phyloP scores from a whole-genome alignment of 2,113 vertebrate species.

The Hydrolagus affinis region DNA sequence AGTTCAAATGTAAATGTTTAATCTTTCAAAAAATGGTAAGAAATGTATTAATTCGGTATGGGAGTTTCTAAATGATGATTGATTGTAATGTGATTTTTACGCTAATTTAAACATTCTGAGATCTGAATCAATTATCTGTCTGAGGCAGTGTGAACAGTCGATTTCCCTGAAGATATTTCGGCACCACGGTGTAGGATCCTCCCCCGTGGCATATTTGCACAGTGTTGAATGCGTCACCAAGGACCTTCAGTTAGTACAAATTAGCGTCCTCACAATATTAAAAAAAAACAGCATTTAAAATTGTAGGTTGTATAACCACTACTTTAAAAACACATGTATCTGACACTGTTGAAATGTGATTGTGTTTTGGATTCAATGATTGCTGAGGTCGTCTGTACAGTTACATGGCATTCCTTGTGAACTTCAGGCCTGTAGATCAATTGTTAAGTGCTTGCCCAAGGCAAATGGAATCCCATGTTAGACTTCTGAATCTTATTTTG shows the following conservation, averaged over 20 bases:
- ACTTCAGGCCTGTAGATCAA: not conserved
- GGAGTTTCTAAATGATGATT: conserved; percentile 1
- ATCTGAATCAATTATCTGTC: conserved; percentile 35
- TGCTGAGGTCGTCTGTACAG: not conserved
- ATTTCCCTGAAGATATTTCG: conserved; percentile 34
- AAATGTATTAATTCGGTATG: not conserved
- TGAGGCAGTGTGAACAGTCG: conserved; percentile 31
- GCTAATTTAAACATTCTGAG: conserved; percentile 35
- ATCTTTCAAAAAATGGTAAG: not conserved
- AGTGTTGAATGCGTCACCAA: conserved; percentile 34
- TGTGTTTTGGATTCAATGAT: not conserved
- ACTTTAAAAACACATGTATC: not conserved
- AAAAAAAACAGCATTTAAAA: conserved; percentile 23
- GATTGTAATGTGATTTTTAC: conserved; percentile 35
- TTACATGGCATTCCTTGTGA: conserved; percentile 13
- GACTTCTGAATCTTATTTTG: too few relatives aligned
- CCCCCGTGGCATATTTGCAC: conserved; percentile 34
- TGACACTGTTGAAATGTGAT: conserved; percentile 1
- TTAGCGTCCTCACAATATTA: conserved; percentile 34
- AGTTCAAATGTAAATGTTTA: not conserved
- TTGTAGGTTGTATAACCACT: not conserved
- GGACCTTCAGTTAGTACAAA: conserved; percentile 31
- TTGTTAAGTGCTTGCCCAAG: not conserved
- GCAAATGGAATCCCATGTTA: conserved; percentile 14
- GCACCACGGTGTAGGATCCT: conserved; percentile 35